A percentile compares a stretch with the other conserved stretches of the same genome.
phyloP scores from a whole-genome alignment of 2,888 invertebrate genomes.

The Timema cristinae region DNA sequence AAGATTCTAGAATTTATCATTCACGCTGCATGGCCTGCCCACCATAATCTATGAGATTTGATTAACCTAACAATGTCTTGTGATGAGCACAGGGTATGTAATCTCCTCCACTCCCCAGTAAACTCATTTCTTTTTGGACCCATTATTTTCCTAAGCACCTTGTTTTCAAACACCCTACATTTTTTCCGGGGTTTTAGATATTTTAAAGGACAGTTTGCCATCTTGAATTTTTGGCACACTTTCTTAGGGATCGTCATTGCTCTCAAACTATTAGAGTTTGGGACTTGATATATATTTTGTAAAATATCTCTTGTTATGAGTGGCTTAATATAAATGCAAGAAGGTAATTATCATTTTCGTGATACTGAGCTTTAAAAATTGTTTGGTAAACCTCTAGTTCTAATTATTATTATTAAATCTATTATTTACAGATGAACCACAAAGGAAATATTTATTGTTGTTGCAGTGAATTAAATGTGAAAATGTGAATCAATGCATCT shows the following conservation, averaged over 20 bases:
- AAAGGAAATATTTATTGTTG: neutral
- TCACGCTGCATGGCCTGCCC: too few relatives aligned
- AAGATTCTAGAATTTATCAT: too few relatives aligned
- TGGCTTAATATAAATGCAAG: neutral
- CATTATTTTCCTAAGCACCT: too few relatives aligned
- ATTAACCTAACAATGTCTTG: too few relatives aligned
- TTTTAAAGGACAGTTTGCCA: neutral
- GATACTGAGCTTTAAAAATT: neutral
- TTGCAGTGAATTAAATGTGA: neutral
- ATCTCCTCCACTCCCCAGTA: too few relatives aligned
- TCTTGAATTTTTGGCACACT: neutral
- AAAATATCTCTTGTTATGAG: neutral
- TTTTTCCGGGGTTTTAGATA: neutral
- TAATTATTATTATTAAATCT: neutral
- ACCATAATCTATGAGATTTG: too few relatives aligned
- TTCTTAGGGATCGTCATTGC: neutral
- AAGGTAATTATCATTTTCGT: neutral
- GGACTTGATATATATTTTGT: neutral
- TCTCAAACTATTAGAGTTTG: neutral
- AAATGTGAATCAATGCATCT: constrained; percentile 8
- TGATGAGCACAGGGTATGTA: too few relatives aligned
- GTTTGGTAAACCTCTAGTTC: neutral
- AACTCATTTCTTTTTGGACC: too few relatives aligned
- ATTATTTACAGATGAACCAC: neutral
- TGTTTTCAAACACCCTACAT: too few relatives aligned